Conservation (phyloP, 2,888 invertebrate species). For the Hypsopygia costalis region DNA sequence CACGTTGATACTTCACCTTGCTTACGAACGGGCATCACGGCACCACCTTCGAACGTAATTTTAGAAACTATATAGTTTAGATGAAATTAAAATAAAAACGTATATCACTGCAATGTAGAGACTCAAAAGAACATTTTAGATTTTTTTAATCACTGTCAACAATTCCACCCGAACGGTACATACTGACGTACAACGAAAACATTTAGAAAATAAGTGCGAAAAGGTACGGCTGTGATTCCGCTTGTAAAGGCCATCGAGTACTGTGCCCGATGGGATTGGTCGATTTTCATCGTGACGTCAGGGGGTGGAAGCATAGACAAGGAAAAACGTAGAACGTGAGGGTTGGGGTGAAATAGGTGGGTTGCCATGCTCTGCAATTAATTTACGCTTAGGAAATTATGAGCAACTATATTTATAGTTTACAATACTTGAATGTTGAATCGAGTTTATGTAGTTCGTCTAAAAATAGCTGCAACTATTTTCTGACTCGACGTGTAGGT, state of each 20-base stretch:
- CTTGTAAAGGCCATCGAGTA: conserved; percentile 65
- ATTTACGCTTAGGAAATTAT: too few relatives aligned
- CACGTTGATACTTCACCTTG: conserved; percentile 81
- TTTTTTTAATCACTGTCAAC: conserved; percentile 56
- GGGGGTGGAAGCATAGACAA: conserved; percentile 78
- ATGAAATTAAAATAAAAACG: conserved; percentile 55
- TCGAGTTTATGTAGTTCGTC: too few relatives aligned
- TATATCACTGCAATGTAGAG: conserved; percentile 49
- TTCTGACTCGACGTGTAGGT: too few relatives aligned
- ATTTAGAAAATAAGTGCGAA: conserved; percentile 59
- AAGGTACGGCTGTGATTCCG: conserved; percentile 62
- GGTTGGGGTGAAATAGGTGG: conserved; percentile 42
- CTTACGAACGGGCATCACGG: conserved; percentile 87
- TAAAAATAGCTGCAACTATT: too few relatives aligned
- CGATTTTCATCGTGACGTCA: conserved; percentile 82
- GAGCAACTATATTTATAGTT: too few relatives aligned
- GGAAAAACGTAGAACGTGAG: conserved; percentile 41
- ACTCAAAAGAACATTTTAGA: conserved; percentile 55
- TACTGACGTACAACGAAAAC: conserved; percentile 68
- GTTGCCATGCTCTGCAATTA: conserved; percentile 19
- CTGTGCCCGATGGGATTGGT: conserved; percentile 81
- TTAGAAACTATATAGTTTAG: conserved; percentile 54
- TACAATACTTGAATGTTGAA: not conserved
- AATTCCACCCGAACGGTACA: conserved; percentile 54
- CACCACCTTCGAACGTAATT: conserved; percentile 74